These are phyloP conservation scores for Beaufortia kweichowensis DNA, from an alignment of 2,113 vertebrate species.

Conservation along the genomic window DNA sequence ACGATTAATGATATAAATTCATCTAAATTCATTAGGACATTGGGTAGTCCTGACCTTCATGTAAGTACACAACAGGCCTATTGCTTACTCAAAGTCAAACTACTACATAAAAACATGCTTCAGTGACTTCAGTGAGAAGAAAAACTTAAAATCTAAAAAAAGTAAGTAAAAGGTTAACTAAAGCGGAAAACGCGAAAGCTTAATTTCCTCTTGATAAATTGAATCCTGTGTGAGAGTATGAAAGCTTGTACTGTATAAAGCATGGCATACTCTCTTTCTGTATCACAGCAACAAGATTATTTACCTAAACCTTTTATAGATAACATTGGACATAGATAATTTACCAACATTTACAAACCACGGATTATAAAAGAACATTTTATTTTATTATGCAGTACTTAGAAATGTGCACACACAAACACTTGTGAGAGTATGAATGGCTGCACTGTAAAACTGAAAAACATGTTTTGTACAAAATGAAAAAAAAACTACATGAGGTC, in stretches of 20 bases:
- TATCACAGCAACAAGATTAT: background rate
- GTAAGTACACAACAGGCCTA: no score
- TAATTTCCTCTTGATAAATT: conserved; percentile 69
- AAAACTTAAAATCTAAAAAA: background rate
- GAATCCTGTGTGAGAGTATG: conserved; percentile 41
- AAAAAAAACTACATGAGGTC: conserved; percentile 56
- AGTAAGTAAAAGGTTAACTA: conserved; percentile 60
- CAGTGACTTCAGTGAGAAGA: conserved; percentile 5
- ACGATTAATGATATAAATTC: conserved; percentile 57
- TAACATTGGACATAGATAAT: background rate
- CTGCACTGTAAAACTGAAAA: conserved; percentile 61
- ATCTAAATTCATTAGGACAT: background rate
- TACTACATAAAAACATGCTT: conserved; percentile 24
- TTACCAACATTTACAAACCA: background rate
- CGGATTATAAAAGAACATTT: background rate
- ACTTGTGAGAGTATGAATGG: conserved; percentile 57
- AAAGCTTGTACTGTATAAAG: conserved; percentile 50
- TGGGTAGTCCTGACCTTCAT: no score
- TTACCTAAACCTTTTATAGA: background rate
- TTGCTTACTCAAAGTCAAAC: no score
- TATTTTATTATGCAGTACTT: background rate
- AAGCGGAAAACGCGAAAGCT: conserved; percentile 42
- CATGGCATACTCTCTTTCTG: background rate
- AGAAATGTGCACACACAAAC: conserved; percentile 1
- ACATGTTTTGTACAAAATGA: conserved; percentile 62